Evolutionary conservation across 2,888 invertebrate genomes (phyloP), one percentile per base, ranked within the genome.

Genomic region (Sarcophaga carnaria): DNA sequence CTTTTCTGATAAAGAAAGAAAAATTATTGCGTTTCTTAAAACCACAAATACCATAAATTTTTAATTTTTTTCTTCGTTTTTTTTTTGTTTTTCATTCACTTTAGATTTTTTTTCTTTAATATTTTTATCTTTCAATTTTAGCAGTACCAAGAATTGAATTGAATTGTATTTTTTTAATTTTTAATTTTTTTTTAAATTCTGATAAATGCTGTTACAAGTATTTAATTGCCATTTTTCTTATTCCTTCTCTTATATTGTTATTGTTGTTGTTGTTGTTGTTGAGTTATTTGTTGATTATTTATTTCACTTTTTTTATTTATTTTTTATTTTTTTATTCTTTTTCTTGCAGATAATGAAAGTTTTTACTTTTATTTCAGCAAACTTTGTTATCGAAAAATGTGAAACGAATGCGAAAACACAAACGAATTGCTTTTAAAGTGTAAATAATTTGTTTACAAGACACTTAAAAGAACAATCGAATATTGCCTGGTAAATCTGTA

Each of bases 361-460:
- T 85, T 78, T 85, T 85, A 80, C 82, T 80, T 87, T 86, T 85
- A 81, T 79, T 80, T 87, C 47, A 74, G 82, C 47, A 83, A 77
- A 87, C 74, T 47, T 80, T 82, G 82, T 85, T 84, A 85, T 87
- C 87, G 66, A 79, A 76, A 54, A 75, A 49, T n/a, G 17, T 17
- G 72, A 66, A 17, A 14, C 17, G 47, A 66, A 70, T 71, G 74
- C 64, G 25, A 77, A 76, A 54, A 86, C 75, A 75, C 69, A 79
- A 71, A 83, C 59, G 83, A 86, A 76, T 76, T 83, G 67, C 70
- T 72, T 69, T 76, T 64, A 84, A 85, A 83, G 84, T 79, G 84
- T 72, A 85, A 87, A 87, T 87, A 87, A 85, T 87, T 82, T 82
- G 22, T 83, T 49, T 77, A 63, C 79, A 75, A 17, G 17, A 54